Percentiles rank a stretch among this genome's conserved stretches.
phyloP scores from a whole-genome alignment of 2,888 invertebrate genomes.

The Bombyx huttoni region DNA sequence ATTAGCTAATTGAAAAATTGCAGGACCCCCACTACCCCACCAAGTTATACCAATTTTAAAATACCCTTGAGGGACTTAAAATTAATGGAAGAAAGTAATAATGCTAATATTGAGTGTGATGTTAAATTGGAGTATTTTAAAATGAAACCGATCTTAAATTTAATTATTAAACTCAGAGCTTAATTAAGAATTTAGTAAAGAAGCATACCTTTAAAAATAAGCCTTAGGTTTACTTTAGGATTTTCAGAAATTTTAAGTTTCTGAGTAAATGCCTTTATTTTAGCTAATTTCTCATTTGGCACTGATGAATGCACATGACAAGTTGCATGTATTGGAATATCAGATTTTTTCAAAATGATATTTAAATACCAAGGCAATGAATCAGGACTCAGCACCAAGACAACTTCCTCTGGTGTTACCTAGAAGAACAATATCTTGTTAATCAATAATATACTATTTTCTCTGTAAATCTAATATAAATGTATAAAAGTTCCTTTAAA shows the following conservation, averaged over 20 bases:
- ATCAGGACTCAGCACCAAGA: slow-evolving; percentile 76
- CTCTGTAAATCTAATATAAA: too few species aligned
- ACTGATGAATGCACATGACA: slow-evolving; percentile 78
- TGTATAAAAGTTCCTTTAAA: too few species aligned
- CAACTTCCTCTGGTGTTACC: slow-evolving; percentile 69
- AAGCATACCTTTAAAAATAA: slow-evolving; percentile 80
- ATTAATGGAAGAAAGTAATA: too few species aligned
- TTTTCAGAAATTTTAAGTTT: slow-evolving; percentile 17
- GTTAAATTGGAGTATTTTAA: too few species aligned
- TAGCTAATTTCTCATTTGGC: slow-evolving; percentile 39
- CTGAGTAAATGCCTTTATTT: slow-evolving; percentile 44
- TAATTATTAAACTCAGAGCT: too few species aligned
- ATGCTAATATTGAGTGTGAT: too few species aligned
- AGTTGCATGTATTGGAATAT: slow-evolving; percentile 60
- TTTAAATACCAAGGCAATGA: slow-evolving; percentile 78
- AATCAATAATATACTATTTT: background rate
- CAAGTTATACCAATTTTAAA: too few species aligned
- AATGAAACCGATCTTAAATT: too few species aligned
- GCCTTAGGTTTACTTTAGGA: slow-evolving; percentile 66
- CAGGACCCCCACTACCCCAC: too few species aligned
- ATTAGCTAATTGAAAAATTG: too few species aligned
- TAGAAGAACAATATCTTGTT: slow-evolving; percentile 26
- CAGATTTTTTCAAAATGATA: slow-evolving; percentile 71
- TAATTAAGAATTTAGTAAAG: too few species aligned
- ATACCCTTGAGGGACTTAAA: too few species aligned